Conservation (phyloP, 2,113 vertebrate species). For the Seriola rivoliana region DNA sequence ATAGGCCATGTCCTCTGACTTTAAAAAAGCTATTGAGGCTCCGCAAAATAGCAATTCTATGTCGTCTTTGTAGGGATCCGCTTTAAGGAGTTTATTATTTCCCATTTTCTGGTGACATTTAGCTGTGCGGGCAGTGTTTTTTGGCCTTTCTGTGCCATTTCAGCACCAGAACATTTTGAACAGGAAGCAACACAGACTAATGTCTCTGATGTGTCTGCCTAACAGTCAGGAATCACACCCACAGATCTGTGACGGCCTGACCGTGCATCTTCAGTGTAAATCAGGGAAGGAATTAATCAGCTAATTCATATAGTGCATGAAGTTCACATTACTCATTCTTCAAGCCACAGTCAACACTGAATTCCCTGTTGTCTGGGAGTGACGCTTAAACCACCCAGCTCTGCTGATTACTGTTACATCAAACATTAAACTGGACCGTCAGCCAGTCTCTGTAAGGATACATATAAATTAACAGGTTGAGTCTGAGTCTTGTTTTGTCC, state of each 20-base stretch:
- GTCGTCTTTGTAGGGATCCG: background rate
- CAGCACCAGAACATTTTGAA: background rate
- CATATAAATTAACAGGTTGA: constrained; percentile 23
- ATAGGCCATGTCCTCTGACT: background rate
- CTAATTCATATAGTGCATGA: constrained; percentile 4
- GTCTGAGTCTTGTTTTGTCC: background rate
- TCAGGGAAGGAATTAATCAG: background rate
- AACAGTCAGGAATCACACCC: background rate
- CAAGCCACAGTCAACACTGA: constrained; percentile 1
- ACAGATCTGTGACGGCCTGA: constrained; percentile 21
- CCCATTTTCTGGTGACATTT: constrained; percentile 7
- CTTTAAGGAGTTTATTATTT: too few relatives aligned
- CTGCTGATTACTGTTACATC: background rate
- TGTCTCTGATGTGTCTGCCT: background rate
- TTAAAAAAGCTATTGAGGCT: background rate
- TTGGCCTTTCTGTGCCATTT: background rate
- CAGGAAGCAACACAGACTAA: constrained; percentile 10
- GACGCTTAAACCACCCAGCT: background rate
- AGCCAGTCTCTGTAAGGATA: background rate
- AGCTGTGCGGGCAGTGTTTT: background rate
- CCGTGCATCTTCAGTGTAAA: constrained; percentile 2
- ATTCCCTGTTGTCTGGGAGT: background rate
- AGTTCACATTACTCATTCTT: constrained; percentile 19
- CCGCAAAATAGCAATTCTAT: constrained; percentile 6
- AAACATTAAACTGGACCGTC: background rate